Base-by-base conservation (phyloP, 2,888 invertebrate genomes). In the Nomada fucata region DNA sequence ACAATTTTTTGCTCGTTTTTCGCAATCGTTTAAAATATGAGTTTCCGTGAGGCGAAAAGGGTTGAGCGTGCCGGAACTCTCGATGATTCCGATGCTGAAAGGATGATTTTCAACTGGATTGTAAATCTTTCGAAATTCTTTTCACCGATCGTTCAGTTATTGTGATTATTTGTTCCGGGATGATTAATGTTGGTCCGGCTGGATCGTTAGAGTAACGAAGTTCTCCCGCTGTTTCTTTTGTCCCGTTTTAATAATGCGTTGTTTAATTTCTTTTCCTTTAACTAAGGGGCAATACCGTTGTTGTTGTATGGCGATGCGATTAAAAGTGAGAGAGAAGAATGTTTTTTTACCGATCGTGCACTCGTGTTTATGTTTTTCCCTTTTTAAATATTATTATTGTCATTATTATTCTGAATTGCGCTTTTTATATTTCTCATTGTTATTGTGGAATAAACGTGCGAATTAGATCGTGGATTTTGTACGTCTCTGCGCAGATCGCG, bases 401-500 rank as follows among this genome's bases (percentile, higher is more conserved):
- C 3, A 59, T 65, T 29, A 69, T 65, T 70, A 69, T 65, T 70
- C 61, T 20, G 52, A 55, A 67, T 64, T 79, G 73, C 60, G 69
- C 70, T 18, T 69, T 71, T 80, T 76, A 79, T 82, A 78, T 77
- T 82, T 76, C 80, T 65, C 44, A 50, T 65, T 47, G 69, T 79
- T 78, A 74, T 70, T 18, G 26, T 65, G 59, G 68, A 74, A 76
- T 63, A 59, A 76, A 71, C 53, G 67, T 79, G 73, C 71, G 75
- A 73, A 68, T 44, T 5, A 53, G 74, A 57, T 70, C 70, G 60
- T 76, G 83, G 82, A 79, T 78, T 76, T 11, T 47, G 76, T 85
- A 83, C 74, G 79, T 83, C 78, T 83, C 82, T 70, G 72, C 36
- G 10, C 53, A 82, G 76, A 70, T 78, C 78, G 79, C 26, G 20